A percentile compares a stretch with the other conserved stretches of the same genome.
Conservation (phyloP, 2,797 vertebrate genomes). For the Neoniphon sammara region DNA sequence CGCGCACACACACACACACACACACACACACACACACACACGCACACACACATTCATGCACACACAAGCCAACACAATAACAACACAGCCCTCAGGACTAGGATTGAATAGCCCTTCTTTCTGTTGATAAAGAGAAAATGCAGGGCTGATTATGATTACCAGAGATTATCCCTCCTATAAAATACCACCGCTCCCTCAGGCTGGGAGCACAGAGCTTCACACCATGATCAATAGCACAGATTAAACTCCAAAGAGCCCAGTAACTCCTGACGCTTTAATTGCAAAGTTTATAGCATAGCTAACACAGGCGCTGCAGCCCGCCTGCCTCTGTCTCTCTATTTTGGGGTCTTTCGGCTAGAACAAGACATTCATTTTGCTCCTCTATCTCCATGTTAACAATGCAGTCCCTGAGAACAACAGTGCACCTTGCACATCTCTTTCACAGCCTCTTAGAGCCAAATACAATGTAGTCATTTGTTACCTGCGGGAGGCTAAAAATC, state of each 20-base stretch:
- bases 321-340: slow-evolving; percentile 28
- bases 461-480: slow-evolving; percentile 55
- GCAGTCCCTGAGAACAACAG: slow-evolving; percentile 41
- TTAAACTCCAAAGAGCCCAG: slow-evolving; percentile 66
- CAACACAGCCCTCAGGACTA: slow-evolving; percentile 41
- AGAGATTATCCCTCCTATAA: slow-evolving; percentile 64
- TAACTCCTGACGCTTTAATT: slow-evolving; percentile 55
- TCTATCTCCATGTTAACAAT: slow-evolving; percentile 54
- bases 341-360: slow-evolving; percentile 34
- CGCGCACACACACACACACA: neutral
- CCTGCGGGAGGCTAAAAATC: slow-evolving; percentile 56
- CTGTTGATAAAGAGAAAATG: slow-evolving; percentile 69
- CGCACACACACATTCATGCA: slow-evolving; percentile 24
- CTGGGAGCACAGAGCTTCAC: slow-evolving; percentile 44
- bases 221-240: slow-evolving; percentile 73
- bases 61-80: slow-evolving; percentile 45
- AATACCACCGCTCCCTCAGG: slow-evolving; percentile 55
- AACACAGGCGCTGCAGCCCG: slow-evolving; percentile 20
- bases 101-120: slow-evolving; percentile 56
- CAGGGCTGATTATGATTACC: slow-evolving; percentile 69
- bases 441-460: slow-evolving; percentile 42
- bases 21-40: slow-evolving; percentile 7
- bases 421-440: slow-evolving; percentile 39
- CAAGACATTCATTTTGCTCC: slow-evolving; percentile 39
- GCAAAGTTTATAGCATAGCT: slow-evolving; percentile 58